Evolutionary conservation across 1,140 invertebrate species (phyloP), one percentile per base, ranked within the genome.

Genomic region (Hesperophylax magnus): DNA sequence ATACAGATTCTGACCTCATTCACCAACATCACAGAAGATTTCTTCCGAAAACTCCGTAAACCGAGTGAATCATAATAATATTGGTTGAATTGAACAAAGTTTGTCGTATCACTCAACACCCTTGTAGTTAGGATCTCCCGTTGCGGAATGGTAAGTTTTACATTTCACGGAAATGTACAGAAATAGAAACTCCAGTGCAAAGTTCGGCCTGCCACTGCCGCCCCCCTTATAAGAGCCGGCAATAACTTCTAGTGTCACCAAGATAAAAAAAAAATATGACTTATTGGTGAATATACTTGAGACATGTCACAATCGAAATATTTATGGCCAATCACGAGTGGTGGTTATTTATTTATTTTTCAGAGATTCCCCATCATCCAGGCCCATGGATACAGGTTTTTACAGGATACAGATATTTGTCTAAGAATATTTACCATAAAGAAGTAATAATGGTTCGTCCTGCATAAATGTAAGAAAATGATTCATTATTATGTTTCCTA

Each of bases 251-350:
- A 63, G 58, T 65, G 58, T 77, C 61, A 22, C 60, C 58, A 47
- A 24, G 34, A 15, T 77, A 78, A 58, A 80, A 65, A 80, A 65
- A 79, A 80, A 80, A 74, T 22, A 80, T 80, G 78, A 80, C 78
- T 80, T 80, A 80, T 80, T 74, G 78, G 78, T 80, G 78, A 80
- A 80, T 80, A 63, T 80, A 80, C 67, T 80, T 74, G 78, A 74
- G 78, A 79, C 78, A 80, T 74, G 78, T 80, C 78, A 56, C 69
- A 80, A 74, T 56, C 78, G 39, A 80, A 80, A 80, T 80, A 80
- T 80, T 80, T 80, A 80, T 74, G 63, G 69, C 67, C 78, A 80
- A 80, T 80, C 78, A 80, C 78, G 78, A 74, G 54, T 56, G 78
- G 31, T 54, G 78, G 69, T 74, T 67, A 80, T 74, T 74, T 80